These are phyloP conservation scores for Antedon mediterranea DNA, from an alignment of 53 echinoderm and acorn worm genomes.

Conservation along the genomic window DNA sequence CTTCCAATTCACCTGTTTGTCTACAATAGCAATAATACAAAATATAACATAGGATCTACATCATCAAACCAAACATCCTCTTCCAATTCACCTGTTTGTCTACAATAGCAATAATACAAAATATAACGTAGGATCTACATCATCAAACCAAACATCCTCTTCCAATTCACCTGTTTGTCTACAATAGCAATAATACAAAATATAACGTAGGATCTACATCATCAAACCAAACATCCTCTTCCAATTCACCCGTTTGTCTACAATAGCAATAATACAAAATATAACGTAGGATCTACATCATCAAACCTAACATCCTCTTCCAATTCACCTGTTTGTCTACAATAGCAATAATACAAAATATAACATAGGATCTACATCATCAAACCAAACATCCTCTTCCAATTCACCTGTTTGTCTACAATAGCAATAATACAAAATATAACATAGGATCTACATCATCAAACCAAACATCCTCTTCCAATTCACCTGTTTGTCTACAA, in stretches of 20 bases:
- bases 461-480: conserved; percentile 57
- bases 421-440: no score
- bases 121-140: conserved; percentile 64
- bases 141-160: conserved; percentile 79
- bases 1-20: not conserved
- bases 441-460: conserved; percentile 80
- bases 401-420: no score
- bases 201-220: conserved; percentile 66
- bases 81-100: not conserved
- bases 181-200: no score
- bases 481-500: no score
- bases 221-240: conserved; percentile 74
- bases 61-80: conserved; percentile 81
- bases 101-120: no score
- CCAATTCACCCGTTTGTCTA: not conserved
- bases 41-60: conserved; percentile 65
- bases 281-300: conserved; percentile 65
- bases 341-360: no score
- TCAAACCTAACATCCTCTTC: conserved; percentile 71
- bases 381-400: conserved; percentile 64
- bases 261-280: no score
- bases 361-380: conserved; percentile 73
- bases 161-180: not conserved
- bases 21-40: no score
- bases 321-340: not conserved